phyloP scores from a whole-genome alignment of 2,888 invertebrate genomes.

The Mayetiola destructor region DNA sequence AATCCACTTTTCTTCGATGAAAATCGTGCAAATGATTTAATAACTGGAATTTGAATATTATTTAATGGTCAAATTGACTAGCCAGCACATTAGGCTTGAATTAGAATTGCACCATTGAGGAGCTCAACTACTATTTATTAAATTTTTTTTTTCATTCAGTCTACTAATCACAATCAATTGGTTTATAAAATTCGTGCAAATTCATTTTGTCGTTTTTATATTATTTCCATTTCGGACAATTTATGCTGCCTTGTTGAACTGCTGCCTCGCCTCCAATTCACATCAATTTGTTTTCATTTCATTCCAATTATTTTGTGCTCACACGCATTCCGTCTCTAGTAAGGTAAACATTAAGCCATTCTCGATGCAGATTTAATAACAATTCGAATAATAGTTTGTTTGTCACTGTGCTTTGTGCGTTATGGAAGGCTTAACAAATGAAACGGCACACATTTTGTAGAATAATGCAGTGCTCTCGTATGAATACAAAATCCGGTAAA shows the following conservation, averaged over 20 bases:
- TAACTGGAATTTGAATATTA: no score
- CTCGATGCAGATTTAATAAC: conserved; percentile 1
- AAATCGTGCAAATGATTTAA: no score
- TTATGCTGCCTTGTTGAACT: neutral
- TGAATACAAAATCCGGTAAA: conserved; percentile 8
- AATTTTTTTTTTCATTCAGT: neutral
- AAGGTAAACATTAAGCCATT: neutral
- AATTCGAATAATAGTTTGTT: neutral
- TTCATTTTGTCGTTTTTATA: neutral
- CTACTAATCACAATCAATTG: neutral
- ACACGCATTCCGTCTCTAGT: neutral
- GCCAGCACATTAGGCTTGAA: no score
- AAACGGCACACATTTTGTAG: neutral
- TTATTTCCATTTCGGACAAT: neutral
- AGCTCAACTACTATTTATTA: no score
- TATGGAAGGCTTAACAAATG: neutral
- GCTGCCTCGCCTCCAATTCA: neutral
- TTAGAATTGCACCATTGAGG: no score
- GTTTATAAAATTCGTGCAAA: neutral
- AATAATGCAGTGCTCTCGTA: neutral
- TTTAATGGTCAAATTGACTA: no score
- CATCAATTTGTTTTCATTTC: neutral
- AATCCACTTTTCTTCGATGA: no score
- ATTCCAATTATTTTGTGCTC: neutral
- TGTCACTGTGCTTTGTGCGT: neutral